Evolutionary conservation across 2,113 vertebrate genomes (phyloP).

Genomic region (Aviceda subcristata): DNA sequence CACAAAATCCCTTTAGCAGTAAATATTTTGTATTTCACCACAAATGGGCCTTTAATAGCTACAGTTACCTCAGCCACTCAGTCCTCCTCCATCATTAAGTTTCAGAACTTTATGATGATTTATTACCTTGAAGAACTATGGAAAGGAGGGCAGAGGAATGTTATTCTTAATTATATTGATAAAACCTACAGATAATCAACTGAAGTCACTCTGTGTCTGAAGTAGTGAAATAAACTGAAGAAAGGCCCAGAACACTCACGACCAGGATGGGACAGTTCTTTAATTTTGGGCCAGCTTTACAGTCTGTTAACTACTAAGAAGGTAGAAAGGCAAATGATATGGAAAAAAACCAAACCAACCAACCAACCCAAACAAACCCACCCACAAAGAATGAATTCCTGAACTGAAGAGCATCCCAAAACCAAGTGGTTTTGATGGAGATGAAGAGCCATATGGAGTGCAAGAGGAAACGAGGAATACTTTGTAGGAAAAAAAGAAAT

Average conservation of each 20-base stretch:
- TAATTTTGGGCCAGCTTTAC: not conserved
- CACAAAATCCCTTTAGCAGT: not conserved
- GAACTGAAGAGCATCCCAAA: not conserved
- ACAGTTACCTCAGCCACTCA: not conserved
- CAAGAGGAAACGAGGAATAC: not conserved
- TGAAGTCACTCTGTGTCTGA: not conserved
- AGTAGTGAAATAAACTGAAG: not conserved
- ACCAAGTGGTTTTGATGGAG: not conserved
- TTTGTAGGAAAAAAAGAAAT: not conserved
- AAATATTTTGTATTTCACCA: not conserved
- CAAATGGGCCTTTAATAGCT: not conserved
- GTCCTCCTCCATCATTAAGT: not conserved
- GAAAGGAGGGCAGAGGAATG: not conserved
- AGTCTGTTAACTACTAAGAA: not conserved
- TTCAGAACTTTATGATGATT: not conserved
- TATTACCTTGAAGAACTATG: not conserved
- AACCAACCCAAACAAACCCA: too few species aligned
- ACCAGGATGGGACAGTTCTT: not conserved
- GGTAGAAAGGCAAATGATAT: not conserved
- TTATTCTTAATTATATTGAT: not conserved
- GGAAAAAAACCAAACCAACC: not conserved
- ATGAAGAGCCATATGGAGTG: not conserved
- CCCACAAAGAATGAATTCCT: not conserved
- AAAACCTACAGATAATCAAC: not conserved
- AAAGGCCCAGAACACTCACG: accelerated